A percentile compares a stretch with the other conserved stretches of the same genome.
Conservation (phyloP, 2,888 invertebrate genomes). For the Lochmaea crataegi region DNA sequence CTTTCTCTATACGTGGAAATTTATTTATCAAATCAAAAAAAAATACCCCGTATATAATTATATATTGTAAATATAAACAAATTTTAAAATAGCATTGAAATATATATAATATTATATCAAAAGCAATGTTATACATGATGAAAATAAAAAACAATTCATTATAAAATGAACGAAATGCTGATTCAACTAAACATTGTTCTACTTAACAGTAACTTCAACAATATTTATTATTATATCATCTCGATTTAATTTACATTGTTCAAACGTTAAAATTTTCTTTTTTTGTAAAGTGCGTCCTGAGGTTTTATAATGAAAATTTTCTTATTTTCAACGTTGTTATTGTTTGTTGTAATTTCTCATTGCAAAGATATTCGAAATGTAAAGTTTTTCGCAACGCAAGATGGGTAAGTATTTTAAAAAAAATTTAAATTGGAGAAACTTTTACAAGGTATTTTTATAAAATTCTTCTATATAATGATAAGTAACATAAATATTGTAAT, state of each 20-base stretch:
- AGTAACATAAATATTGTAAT: too few species aligned
- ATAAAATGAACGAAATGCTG: not conserved
- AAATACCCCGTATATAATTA: not conserved
- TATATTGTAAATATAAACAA: not conserved
- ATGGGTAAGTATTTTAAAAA: too few species aligned
- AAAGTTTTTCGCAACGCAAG: not conserved
- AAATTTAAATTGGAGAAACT: too few species aligned
- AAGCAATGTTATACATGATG: not conserved
- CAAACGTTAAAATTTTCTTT: not conserved
- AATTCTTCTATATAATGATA: too few species aligned
- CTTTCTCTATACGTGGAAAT: not conserved
- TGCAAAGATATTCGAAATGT: not conserved
- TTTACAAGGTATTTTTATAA: too few species aligned
- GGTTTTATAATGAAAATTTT: not conserved
- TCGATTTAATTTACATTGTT: not conserved
- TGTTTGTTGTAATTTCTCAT: not conserved
- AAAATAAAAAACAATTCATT: not conserved
- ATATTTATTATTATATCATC: not conserved
- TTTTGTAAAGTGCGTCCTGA: not conserved
- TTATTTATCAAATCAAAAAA: not conserved
- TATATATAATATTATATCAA: not conserved
- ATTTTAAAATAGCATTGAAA: not conserved
- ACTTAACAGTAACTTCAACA: not conserved
- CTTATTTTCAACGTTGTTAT: not conserved
- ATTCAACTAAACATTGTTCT: not conserved